Conservation (phyloP, 2,797 vertebrate genomes). For the Spatula versicolor region DNA sequence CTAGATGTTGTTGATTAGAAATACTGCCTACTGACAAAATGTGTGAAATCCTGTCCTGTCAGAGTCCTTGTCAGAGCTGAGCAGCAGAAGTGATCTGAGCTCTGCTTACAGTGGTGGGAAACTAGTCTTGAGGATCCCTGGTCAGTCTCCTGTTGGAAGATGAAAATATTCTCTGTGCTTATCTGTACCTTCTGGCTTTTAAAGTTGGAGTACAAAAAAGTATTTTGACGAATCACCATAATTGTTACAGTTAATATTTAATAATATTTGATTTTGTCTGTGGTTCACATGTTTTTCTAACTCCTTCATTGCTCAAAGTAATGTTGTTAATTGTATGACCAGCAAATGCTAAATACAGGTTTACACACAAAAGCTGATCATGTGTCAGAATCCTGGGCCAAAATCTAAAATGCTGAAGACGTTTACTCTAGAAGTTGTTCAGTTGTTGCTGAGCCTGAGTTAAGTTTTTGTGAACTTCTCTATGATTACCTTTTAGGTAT, state of each 20-base stretch:
- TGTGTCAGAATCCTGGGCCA: neutral
- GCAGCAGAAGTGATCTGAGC: neutral
- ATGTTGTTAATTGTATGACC: neutral
- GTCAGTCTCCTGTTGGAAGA: neutral
- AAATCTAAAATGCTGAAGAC: neutral
- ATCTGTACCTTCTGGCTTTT: neutral
- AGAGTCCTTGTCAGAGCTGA: neutral
- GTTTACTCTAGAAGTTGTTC: neutral
- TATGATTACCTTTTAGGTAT: neutral
- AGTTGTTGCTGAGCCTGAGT: neutral
- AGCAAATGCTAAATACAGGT: neutral
- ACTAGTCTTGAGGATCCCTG: neutral
- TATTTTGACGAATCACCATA: neutral
- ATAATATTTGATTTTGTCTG: neutral
- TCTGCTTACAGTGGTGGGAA: neutral
- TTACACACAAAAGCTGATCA: neutral
- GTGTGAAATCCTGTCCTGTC: neutral
- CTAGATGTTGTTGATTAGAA: neutral
- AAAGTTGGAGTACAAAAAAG: neutral
- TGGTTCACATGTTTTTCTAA: rapidly evolving
- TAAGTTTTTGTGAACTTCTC: neutral
- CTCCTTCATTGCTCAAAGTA: neutral
- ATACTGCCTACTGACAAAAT: neutral
- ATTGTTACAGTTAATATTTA: neutral
- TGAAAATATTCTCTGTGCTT: neutral